Percentiles rank a stretch among this genome's conserved stretches.
phyloP scores from a whole-genome alignment of 2,113 vertebrate species.

The Phoxinus phoxinus region DNA sequence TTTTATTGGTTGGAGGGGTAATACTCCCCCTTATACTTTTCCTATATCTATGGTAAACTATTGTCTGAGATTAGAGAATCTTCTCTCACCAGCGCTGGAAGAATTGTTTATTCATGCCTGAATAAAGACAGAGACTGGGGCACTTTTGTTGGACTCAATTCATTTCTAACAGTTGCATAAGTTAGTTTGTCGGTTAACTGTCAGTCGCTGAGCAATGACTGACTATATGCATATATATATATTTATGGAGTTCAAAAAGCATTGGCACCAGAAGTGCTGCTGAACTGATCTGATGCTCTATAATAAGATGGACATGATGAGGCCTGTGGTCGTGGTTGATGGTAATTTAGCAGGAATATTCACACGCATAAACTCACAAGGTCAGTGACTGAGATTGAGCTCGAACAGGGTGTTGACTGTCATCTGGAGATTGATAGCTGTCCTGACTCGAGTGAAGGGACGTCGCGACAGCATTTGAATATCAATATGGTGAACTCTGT shows the following conservation, averaged over 20 bases:
- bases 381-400: constrained; percentile 35
- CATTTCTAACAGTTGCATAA: too few relatives aligned
- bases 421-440: constrained; percentile 41
- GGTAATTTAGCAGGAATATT: constrained; percentile 23
- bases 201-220: neutral
- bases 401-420: constrained; percentile 44
- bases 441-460: constrained; percentile 17
- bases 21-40: too few relatives aligned
- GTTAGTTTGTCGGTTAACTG: neutral
- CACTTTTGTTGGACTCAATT: too few relatives aligned
- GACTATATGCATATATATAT: too few relatives aligned
- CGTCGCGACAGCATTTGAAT: constrained; percentile 33
- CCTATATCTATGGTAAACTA: too few relatives aligned
- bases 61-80: too few relatives aligned
- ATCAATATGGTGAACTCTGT: constrained; percentile 32
- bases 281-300: neutral
- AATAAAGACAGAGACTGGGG: too few relatives aligned
- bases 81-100: too few relatives aligned
- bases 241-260: neutral
- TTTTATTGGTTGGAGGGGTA: too few relatives aligned
- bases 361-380: constrained; percentile 10
- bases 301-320: neutral
- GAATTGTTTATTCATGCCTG: too few relatives aligned
- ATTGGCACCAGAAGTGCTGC: neutral
- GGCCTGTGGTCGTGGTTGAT: neutral